phyloP scores from a whole-genome alignment of 2,113 vertebrate species.

The Ammodytes dubius region DNA sequence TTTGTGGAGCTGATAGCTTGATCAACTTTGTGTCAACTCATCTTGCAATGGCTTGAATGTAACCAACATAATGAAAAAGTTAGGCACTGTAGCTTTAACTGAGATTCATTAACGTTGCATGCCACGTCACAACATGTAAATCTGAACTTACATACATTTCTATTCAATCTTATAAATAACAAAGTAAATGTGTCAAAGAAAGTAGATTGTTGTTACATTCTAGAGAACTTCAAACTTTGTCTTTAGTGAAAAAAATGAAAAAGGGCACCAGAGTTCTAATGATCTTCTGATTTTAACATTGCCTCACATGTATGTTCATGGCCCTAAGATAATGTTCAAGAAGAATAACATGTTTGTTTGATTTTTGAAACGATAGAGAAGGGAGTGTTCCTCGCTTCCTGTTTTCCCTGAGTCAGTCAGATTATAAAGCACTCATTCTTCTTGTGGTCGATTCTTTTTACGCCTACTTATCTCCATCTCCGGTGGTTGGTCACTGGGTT shows the following conservation, averaged over 20 bases:
- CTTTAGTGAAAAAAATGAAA: background rate
- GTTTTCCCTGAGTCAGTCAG: conserved; percentile 23
- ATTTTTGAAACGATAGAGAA: background rate
- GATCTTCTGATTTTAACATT: background rate
- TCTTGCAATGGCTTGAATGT: no score
- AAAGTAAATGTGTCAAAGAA: background rate
- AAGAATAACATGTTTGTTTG: background rate
- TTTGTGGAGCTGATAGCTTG: no score
- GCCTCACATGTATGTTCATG: background rate
- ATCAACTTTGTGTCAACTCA: no score
- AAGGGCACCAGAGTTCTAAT: background rate
- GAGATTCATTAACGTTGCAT: background rate
- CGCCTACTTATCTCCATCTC: background rate
- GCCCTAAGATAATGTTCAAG: background rate
- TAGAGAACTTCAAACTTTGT: background rate
- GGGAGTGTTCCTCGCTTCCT: background rate
- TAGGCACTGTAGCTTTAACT: background rate
- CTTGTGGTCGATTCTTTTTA: conserved; percentile 14
- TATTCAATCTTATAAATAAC: background rate
- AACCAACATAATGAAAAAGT: no score
- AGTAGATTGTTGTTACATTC: background rate
- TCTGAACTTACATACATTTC: background rate
- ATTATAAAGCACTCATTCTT: conserved; percentile 15
- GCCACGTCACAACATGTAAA: background rate
- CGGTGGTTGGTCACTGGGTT: conserved; percentile 26